Evolutionary conservation across 2,888 invertebrate species (phyloP), one percentile per base, ranked within the genome.

Genomic region (Agonopterix alstromeriana): DNA sequence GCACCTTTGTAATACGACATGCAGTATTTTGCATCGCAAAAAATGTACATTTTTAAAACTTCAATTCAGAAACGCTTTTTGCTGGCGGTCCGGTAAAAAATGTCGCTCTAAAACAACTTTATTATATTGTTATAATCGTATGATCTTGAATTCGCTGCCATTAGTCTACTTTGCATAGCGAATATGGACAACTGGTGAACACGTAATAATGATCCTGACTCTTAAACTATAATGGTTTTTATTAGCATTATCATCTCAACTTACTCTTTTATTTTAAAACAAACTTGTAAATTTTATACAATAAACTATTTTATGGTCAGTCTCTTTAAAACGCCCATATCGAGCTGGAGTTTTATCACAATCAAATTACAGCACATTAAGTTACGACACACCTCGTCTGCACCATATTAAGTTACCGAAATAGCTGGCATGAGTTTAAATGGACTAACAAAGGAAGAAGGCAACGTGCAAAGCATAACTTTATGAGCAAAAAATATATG

Each of bases 401-500:
- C 64, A 53, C 79, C 76, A 77, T 79, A 80, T 79, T 65, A 70
- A 73, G 78, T 67, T 70, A 73, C 75, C 75, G 57, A 81, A 81
- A 81, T 77, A 75, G 77, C 67, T 73, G 69, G 70, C 59, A 58
- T 67, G 70, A 74, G 73, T 81, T 46, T 77, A 80, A 78, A 79
- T 80, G 70, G 69, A 73, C 77, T 70, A 73, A 82, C 83, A 83
- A 82, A 87, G 82, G 84, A 87, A 84, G 82, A 78, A 67, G 55
- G 60, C 72, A 73, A 82, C 87, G 86, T 87, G 86, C 73, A 56
- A 61, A 70, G 83, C 77, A 83, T 82, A 76, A 67, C 54, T 70
- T 77, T 82, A 77, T 74, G 70, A 79, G 82, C 80, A 82, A 85
- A 88, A 87, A 86, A 79, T 72, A 72, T 79, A 77, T 77, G 70